These are phyloP conservation scores for Nomada hirtipes DNA, from an alignment of 2,888 invertebrate genomes.

Conservation along the genomic window DNA sequence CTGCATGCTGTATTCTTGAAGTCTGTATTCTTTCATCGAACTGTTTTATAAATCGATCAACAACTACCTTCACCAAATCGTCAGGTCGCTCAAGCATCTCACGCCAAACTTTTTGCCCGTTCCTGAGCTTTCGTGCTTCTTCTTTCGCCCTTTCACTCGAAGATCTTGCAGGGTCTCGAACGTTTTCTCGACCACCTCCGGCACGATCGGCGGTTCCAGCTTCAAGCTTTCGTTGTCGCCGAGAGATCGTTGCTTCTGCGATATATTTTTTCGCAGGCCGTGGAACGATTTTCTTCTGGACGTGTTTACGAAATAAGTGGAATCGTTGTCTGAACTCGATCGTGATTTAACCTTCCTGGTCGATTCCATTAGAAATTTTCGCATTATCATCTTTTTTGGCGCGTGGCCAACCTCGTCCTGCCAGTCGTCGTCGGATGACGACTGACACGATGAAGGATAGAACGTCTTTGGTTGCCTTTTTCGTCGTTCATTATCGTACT, in stretches of 20 bases:
- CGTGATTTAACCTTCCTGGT: conserved; percentile 29
- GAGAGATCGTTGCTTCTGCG: not conserved
- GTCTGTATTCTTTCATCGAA: not conserved
- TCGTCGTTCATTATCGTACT: not conserved
- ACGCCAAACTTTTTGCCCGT: conserved; percentile 36
- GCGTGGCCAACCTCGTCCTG: conserved; percentile 36
- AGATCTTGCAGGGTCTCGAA: conserved; percentile 85
- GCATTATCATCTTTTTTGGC: conserved; percentile 28
- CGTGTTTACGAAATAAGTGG: conserved; percentile 33
- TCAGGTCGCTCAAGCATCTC: conserved; percentile 61
- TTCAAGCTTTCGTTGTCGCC: conserved; percentile 81
- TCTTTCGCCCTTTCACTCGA: conserved; percentile 20
- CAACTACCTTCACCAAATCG: conserved; percentile 64
- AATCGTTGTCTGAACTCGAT: conserved; percentile 4
- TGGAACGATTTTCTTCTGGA: conserved; percentile 39
- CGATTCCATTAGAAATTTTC: conserved; percentile 48
- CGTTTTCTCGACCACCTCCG: conserved; percentile 86
- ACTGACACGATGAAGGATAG: conserved; percentile 15
- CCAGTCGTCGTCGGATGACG: conserved; percentile 54
- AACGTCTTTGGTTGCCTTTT: not conserved
- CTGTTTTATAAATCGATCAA: not conserved
- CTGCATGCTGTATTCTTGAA: not conserved
- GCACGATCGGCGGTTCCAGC: conserved; percentile 86
- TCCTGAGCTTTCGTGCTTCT: conserved; percentile 11
- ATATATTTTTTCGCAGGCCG: not conserved